Evolutionary conservation across 2,797 vertebrate species (phyloP), one percentile per base, ranked within the genome.

Genomic region (Huso huso): DNA sequence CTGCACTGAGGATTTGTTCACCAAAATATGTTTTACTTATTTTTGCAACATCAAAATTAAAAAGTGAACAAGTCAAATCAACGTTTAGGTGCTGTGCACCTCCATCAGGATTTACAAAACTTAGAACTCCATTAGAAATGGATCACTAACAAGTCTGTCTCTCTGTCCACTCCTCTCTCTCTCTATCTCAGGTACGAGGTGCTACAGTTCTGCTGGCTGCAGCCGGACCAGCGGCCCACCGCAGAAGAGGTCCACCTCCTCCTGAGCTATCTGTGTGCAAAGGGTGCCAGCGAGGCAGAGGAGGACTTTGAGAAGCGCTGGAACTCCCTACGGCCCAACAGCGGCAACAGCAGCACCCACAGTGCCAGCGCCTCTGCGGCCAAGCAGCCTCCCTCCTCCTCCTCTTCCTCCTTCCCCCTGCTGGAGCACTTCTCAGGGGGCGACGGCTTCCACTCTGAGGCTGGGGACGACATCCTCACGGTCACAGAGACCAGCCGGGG

Each of bases 121-220:
- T 37, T 37, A 37, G 37, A 37, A 37, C 5, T 37, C 37, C 37
- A 37, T 37, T 37, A 37, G 37, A 37, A 37, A 37, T 37, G 37
- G 37, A 37, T 37, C 37, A 37, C 37, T 37, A 37, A 37, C 37
- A 37, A 37, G 37, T 52, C 4, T 59, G 48, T 62, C 59, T 50
- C 57, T 51, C 23, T 8, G 10, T 10, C 53, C 64, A 15, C 7
- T n/a, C 62, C 53, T 66, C 48, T 48, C 57, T 52, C 37, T 15
- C 49, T 66, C 5, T 49, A 48, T 48, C 53, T 75, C 84, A 99
- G 97, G 97, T 98, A 93, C 4, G 97, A 99, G 79, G 97, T 98
- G 75, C 96, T 99, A 96, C 96, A 98, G 86, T 96, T 98, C 85
- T 99, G 97, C 83, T 99, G 97, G 97, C 90, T 99, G 68, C 95